Percentiles rank a stretch among this genome's conserved stretches.
Conservation (phyloP, 2,888 invertebrate genomes). For the Dryobota labecula region DNA sequence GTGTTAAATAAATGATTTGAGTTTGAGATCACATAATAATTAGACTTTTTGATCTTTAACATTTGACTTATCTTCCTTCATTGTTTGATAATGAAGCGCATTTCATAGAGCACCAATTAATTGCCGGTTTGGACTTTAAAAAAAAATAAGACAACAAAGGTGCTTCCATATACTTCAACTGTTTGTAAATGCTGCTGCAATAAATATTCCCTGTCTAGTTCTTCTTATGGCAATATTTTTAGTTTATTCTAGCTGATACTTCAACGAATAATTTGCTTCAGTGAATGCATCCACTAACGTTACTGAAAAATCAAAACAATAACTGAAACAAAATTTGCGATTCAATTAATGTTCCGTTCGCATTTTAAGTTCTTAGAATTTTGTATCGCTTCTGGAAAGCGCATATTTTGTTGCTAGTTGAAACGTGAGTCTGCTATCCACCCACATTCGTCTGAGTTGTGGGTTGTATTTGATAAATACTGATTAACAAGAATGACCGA, state of each 20-base stretch:
- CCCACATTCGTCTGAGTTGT: background rate
- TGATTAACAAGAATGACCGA: background rate
- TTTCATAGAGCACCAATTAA: background rate
- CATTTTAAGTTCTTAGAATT: conserved; percentile 1
- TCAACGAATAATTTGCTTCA: background rate
- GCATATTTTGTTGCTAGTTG: background rate
- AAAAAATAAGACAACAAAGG: background rate
- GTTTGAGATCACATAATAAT: no score
- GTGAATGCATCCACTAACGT: background rate
- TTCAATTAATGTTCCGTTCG: background rate
- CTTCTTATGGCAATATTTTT: background rate
- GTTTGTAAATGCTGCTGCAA: no score
- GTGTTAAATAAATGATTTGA: no score
- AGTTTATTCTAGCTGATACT: background rate
- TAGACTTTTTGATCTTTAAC: conserved; percentile 8
- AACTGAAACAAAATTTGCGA: background rate
- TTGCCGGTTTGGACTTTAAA: background rate
- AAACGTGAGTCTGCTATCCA: background rate
- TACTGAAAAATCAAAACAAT: background rate
- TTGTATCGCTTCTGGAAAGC: background rate
- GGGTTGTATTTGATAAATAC: conserved; percentile 4
- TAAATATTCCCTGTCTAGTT: background rate
- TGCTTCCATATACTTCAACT: no score
- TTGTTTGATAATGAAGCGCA: background rate
- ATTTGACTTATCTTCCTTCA: conserved; percentile 8